These are phyloP conservation scores for Elgaria multicarinata DNA, from an alignment of 2,113 vertebrate species.

Conservation along the genomic window DNA sequence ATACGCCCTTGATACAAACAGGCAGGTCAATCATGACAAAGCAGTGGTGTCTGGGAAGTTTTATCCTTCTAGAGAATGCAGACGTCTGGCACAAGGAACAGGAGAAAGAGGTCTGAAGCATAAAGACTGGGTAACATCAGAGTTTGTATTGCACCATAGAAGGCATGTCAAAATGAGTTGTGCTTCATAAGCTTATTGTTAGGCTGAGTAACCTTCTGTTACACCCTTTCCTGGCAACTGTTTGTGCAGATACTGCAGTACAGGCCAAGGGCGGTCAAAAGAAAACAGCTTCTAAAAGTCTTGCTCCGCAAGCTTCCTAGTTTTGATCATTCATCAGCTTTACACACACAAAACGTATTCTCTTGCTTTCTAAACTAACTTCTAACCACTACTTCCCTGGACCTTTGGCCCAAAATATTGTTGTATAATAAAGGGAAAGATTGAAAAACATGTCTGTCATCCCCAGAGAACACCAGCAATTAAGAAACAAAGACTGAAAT, in stretches of 20 bases:
- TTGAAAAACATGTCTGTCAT: constrained; percentile 51
- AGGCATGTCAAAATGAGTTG: constrained; percentile 11
- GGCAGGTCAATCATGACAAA: constrained; percentile 48
- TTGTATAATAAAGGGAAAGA: not conserved
- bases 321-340: constrained; percentile 2
- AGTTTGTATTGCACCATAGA: constrained; percentile 5
- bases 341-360: not conserved
- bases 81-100: constrained; percentile 12
- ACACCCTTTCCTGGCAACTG: constrained; percentile 1
- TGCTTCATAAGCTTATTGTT: constrained; percentile 33
- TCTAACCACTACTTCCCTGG: not conserved
- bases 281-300: not conserved
- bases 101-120: constrained; percentile 16
- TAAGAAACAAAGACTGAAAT: not conserved
- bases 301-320: not conserved
- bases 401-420: constrained; percentile 19
- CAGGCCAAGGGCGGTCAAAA: constrained; percentile 21
- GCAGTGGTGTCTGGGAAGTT: constrained; percentile 20
- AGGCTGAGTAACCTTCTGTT: constrained; percentile 26
- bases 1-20: constrained; percentile 36
- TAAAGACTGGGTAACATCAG: not conserved
- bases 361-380: constrained; percentile 16
- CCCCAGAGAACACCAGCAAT: not conserved
- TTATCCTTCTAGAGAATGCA: not conserved
- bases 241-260: not conserved